phyloP scores from a whole-genome alignment of 1,140 invertebrate genomes.

The Drosophila nannoptera region DNA sequence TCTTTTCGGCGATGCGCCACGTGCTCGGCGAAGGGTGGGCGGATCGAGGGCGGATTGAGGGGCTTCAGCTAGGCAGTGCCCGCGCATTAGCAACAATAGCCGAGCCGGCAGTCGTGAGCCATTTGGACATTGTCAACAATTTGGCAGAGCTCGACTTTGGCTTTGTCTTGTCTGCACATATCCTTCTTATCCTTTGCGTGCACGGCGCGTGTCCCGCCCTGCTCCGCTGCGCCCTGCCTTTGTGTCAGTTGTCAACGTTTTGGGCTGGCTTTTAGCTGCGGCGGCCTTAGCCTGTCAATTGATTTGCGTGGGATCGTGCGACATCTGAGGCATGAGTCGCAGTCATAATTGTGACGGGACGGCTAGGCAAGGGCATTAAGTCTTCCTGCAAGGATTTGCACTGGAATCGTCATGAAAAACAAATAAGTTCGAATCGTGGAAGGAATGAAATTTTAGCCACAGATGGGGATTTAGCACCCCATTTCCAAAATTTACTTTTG shows the following conservation, averaged over 20 bases:
- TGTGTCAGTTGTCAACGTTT: slow-evolving; percentile 66
- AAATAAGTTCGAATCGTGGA: no score
- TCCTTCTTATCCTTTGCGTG: slow-evolving; percentile 6
- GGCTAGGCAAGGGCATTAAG: background rate
- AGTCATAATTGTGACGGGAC: slow-evolving; percentile 65
- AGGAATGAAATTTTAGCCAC: no score
- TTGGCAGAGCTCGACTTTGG: slow-evolving; percentile 52
- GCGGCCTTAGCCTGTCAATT: slow-evolving; percentile 57
- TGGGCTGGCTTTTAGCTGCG: slow-evolving; percentile 55
- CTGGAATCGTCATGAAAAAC: background rate
- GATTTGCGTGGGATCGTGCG: slow-evolving; percentile 57
- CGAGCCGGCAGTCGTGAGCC: slow-evolving; percentile 31
- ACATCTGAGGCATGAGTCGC: slow-evolving; percentile 58
- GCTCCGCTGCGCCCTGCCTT: slow-evolving; percentile 20
- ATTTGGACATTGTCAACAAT: slow-evolving; percentile 75
- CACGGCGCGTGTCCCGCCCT: slow-evolving; percentile 49
- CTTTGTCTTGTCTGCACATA: slow-evolving; percentile 46
- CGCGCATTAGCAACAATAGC: slow-evolving; percentile 60
- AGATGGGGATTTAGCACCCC: no score
- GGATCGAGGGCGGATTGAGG: slow-evolving; percentile 1
- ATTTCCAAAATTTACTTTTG: no score
- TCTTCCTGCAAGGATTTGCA: background rate
- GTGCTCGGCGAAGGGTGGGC: slow-evolving; percentile 15
- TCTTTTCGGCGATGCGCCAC: slow-evolving; percentile 38
- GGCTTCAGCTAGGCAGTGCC: slow-evolving; percentile 43